Evolutionary conservation across 64 coral and sea anemone genomes (phyloP).

Genomic region (Acropora tenuis): DNA sequence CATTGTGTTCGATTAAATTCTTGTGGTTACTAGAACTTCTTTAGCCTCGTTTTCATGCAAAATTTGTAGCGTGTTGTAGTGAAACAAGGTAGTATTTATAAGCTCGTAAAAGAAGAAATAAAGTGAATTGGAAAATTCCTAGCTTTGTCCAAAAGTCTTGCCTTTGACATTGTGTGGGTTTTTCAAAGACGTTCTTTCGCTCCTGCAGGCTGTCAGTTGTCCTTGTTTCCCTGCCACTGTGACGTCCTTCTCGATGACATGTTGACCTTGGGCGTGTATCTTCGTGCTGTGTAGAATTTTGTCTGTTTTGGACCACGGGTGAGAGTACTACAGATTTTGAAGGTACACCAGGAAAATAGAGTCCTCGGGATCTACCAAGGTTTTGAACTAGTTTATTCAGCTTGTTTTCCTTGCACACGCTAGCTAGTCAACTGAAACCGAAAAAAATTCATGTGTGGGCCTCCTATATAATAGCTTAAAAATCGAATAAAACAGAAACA

Average conservation of each 20-base stretch:
- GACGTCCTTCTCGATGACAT: background rate
- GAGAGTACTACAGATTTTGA: background rate
- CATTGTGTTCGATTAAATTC: background rate
- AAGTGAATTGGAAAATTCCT: background rate
- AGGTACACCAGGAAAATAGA: background rate
- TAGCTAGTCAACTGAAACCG: too few species aligned
- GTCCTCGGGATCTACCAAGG: too few species aligned
- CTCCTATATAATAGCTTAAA: too few species aligned
- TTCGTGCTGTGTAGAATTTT: conserved; percentile 3
- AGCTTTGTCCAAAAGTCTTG: conserved; percentile 33
- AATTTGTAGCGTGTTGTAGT: background rate
- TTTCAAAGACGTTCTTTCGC: conserved; percentile 22
- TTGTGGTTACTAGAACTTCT: background rate
- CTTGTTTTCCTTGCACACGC: too few species aligned
- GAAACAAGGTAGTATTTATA: background rate
- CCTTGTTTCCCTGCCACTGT: conserved; percentile 6
- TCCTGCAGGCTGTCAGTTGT: background rate
- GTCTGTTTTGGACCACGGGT: conserved; percentile 10
- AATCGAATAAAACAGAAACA: too few species aligned
- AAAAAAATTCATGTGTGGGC: background rate
- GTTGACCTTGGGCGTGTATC: background rate
- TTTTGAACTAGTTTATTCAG: too few species aligned
- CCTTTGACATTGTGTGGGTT: background rate
- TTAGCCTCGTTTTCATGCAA: conserved; percentile 50
- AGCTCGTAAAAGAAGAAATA: background rate